Base-by-base conservation (phyloP, 2,797 vertebrate species). In the Neosilurus hyrtlii region DNA sequence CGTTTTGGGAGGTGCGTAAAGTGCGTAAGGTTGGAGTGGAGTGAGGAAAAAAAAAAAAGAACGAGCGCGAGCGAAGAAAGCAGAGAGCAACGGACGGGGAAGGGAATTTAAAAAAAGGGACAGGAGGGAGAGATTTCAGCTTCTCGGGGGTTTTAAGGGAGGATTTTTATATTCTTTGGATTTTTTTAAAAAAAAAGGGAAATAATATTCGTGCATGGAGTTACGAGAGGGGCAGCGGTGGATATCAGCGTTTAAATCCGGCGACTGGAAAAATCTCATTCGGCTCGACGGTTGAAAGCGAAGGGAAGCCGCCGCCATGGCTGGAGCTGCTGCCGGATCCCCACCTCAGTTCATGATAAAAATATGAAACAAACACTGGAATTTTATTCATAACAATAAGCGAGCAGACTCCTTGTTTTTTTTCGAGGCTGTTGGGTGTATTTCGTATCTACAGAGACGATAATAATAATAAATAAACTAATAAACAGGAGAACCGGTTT, bases 251-350 rank as follows among this genome's bases (percentile, higher is more conserved):
- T 82, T 70, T 77, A 87, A 86, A 89, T 86, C 88, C 87, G 90
- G 89, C 88, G 88, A 87, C 89, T 90, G 89, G 91, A 87, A 88
- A 91, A 89, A 90, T 92, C 92, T 93, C 91, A 90, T 89, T 93
- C 91, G 91, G 91, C 92, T 91, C 83, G 87, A 91, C 89, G 91
- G 91, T 93, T 91, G 89, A 88, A 51, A 2, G 75, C 43, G 37
- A 24, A 92, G 93, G 90, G 92, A 93, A 92, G 94, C 93, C 95
- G 93, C 94, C 95, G 94, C 95, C 95, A 96, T 96, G 95, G 94
- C 94, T 90, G 84, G 49, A 43, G 30, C 87, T 87, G 91, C 90
- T 87, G 91, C 90, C 89, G 93, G 93, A 93, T 94, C 94, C 88
- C 91, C 92, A 93, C 91, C 92, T 95, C 93, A 92, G 92, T 92